A percentile compares a stretch with the other conserved stretches of the same genome.
Conservation (phyloP, 1,140 invertebrate species). For the Kradibia gibbosae region DNA sequence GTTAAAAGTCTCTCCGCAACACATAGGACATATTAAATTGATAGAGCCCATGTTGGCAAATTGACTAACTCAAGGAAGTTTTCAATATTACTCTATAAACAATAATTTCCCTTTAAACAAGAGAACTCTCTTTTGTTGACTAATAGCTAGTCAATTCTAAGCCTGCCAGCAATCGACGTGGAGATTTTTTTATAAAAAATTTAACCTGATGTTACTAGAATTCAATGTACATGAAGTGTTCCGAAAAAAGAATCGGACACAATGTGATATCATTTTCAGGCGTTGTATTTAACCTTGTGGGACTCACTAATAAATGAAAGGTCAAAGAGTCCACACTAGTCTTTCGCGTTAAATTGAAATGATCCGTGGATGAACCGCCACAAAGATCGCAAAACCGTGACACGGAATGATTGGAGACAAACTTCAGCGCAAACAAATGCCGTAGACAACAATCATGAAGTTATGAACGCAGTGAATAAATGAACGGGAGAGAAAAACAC, state of each 20-base stretch:
- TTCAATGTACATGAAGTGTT: neutral
- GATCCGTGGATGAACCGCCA: slow-evolving; percentile 35
- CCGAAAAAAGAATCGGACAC: slow-evolving; percentile 5
- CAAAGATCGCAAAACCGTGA: slow-evolving; percentile 24
- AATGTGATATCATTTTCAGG: slow-evolving; percentile 46
- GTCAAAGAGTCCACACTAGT: neutral
- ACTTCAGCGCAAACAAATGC: slow-evolving; percentile 73
- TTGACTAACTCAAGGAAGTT: neutral
- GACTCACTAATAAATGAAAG: slow-evolving; percentile 15
- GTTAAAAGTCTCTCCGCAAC: slow-evolving; percentile 76
- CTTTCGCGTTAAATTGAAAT: slow-evolving; percentile 44
- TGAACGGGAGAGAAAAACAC: slow-evolving; percentile 52
- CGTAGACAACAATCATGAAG: slow-evolving; percentile 71
- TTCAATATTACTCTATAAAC: neutral
- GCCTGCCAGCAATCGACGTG: neutral
- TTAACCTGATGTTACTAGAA: slow-evolving; percentile 53
- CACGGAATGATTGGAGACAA: slow-evolving; percentile 60
- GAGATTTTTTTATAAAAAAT: slow-evolving; percentile 37
- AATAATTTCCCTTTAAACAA: neutral
- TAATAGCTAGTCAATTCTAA: slow-evolving; percentile 1
- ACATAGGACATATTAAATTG: slow-evolving; percentile 76
- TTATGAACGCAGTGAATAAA: slow-evolving; percentile 64
- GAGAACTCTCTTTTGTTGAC: slow-evolving; percentile 16
- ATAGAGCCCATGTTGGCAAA: slow-evolving; percentile 71
- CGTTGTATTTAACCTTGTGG: slow-evolving; percentile 9